Percentiles rank a stretch among this genome's conserved stretches.
These are phyloP conservation scores for Bathynomus jamesi DNA, from an alignment of 1,140 invertebrate species.

Conservation along the genomic window DNA sequence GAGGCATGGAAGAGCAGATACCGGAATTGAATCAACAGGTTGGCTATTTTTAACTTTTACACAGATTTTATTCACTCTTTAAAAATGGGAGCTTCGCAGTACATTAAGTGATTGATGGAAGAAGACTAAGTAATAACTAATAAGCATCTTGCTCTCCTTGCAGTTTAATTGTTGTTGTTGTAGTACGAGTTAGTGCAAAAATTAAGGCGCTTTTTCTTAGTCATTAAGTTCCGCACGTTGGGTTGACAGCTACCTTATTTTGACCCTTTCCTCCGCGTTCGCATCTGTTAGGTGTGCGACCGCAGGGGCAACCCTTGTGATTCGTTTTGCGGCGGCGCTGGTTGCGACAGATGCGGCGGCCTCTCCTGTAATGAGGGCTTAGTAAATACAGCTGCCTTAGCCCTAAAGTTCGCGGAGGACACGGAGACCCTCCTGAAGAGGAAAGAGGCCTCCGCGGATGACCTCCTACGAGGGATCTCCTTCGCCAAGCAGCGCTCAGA, in stretches of 20 bases:
- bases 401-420: constrained; percentile 72
- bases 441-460: constrained; percentile 55
- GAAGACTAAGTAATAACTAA: too few relatives aligned
- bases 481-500: constrained; percentile 51
- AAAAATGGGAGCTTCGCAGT: too few relatives aligned
- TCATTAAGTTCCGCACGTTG: too few relatives aligned
- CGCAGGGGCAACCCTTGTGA: constrained; percentile 78
- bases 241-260: too few relatives aligned
- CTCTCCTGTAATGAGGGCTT: constrained; percentile 82
- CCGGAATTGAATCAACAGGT: constrained; percentile 72
- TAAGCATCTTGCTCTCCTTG: too few relatives aligned
- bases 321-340: constrained; percentile 82
- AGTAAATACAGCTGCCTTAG: constrained; percentile 72
- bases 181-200: too few relatives aligned
- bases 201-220: too few relatives aligned
- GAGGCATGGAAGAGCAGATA: constrained; percentile 59
- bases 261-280: too few relatives aligned
- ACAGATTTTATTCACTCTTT: too few relatives aligned
- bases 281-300: constrained; percentile 66
- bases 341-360: constrained; percentile 82
- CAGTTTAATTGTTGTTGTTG: too few relatives aligned
- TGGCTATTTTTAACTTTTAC: constrained; percentile 19
- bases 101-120: too few relatives aligned
- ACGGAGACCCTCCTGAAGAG: constrained; percentile 76
- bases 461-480: constrained; percentile 55